Evolutionary conservation across 1,140 invertebrate species (phyloP), one percentile per base, ranked within the genome.

Genomic region (Zaprionus kolodkinae): DNA sequence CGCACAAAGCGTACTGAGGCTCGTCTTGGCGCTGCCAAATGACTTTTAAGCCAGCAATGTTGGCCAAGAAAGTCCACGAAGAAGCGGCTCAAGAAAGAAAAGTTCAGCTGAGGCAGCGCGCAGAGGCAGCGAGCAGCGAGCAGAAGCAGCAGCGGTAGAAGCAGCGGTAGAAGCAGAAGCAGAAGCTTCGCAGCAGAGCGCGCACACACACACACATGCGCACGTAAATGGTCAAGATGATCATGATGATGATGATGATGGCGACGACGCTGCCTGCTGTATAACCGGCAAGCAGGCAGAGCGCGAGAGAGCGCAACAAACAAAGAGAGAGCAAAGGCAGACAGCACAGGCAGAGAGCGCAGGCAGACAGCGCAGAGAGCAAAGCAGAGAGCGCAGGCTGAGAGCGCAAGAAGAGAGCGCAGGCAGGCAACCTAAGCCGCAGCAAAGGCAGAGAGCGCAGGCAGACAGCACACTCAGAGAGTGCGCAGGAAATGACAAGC

Each of bases 21-120:
- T 69, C 68, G 77, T 50, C 63, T 80, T 83, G 73, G 77, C 80
- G 79, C 77, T 80, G 78, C 77, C 86, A 89, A 91, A 91, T 89
- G 84, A 89, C 81, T 89, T 91, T 91, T 91, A 91, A 91, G 71
- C 89, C 40, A 40, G 40, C 40, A 45, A 88, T 85, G 78, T 81
- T 88, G 80, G 80, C 70, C 84, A 87, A 88, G 84, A 88, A 88
- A 88, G 84, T 88, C 85, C 80, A 84, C 88, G 80, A 87, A 88
- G 84, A 35, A 35, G 33, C 33, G 33, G 33, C 65, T 79, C 78
- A 70, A 69, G 65, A 89, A 87, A 84, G 85, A 88, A 88, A 88
- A 84, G 84, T 84, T 84, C 74, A 66, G 61, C 66, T 45, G 40
- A 45, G 40, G 40, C 40, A 43, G 40, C 2, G 40, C 40, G 13